phyloP scores from a whole-genome alignment of 1,140 invertebrate species.

The Bombus waltoni region DNA sequence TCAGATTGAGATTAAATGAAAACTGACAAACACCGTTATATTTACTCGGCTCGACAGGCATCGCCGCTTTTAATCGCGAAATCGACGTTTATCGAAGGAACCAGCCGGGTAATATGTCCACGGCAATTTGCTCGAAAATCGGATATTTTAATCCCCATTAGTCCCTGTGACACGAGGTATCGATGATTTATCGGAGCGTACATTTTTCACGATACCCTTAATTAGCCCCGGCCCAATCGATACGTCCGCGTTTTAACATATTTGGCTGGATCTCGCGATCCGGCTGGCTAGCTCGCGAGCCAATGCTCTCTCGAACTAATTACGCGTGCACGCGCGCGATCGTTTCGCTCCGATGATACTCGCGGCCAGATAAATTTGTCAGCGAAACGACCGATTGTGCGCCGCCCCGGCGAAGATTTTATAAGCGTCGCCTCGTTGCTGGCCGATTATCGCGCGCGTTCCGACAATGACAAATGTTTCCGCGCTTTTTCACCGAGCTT shows the following conservation, averaged over 20 bases:
- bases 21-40: not conserved
- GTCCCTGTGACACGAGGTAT: not conserved
- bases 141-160: slow-evolving; percentile 37
- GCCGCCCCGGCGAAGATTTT: slow-evolving; percentile 3
- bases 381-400: slow-evolving; percentile 17
- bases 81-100: slow-evolving; percentile 24
- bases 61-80: slow-evolving; percentile 2
- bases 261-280: slow-evolving; percentile 5
- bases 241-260: slow-evolving; percentile 34
- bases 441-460: not conserved
- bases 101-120: not conserved
- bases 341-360: slow-evolving; percentile 23
- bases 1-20: not conserved
- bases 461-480: slow-evolving; percentile 23
- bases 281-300: not conserved
- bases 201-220: slow-evolving; percentile 27
- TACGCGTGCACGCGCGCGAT: slow-evolving; percentile 2
- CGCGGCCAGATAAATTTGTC: slow-evolving; percentile 24
- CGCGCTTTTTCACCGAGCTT: not conserved
- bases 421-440: slow-evolving; percentile 10
- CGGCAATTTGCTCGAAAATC: slow-evolving; percentile 23
- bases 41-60: not conserved
- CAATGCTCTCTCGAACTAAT: slow-evolving; percentile 13
- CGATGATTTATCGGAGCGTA: slow-evolving; percentile 25
- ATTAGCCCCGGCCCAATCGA: slow-evolving; percentile 15